Evolutionary conservation across 2,888 invertebrate genomes (phyloP).

Genomic region (Leistus spinibarbis): DNA sequence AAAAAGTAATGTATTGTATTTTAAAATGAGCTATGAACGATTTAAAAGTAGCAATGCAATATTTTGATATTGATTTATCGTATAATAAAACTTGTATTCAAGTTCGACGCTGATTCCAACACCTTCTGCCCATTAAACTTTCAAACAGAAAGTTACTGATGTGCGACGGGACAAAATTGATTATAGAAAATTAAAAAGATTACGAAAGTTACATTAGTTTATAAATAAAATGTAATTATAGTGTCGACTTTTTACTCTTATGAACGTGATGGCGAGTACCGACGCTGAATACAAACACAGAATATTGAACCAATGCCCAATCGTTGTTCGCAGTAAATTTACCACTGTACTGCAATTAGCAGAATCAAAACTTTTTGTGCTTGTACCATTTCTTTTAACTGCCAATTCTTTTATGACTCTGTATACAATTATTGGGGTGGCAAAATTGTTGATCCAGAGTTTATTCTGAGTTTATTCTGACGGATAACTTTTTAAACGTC

Average conservation of each 20-base stretch:
- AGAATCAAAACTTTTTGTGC: too few relatives aligned
- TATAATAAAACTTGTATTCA: background rate
- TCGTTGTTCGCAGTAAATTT: background rate
- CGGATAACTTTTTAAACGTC: too few relatives aligned
- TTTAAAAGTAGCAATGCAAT: too few relatives aligned
- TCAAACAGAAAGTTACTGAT: background rate
- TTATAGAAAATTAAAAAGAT: background rate
- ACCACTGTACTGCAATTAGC: too few relatives aligned
- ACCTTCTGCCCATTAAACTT: background rate
- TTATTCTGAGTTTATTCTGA: too few relatives aligned
- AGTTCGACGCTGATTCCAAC: background rate
- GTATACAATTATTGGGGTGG: too few relatives aligned
- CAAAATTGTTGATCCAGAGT: too few relatives aligned
- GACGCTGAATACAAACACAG: background rate
- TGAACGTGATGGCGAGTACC: background rate
- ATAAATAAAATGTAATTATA: background rate
- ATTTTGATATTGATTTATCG: background rate
- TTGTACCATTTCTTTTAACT: too few relatives aligned
- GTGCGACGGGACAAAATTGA: background rate
- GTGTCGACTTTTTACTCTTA: background rate
- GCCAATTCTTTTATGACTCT: too few relatives aligned
- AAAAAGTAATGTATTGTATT: too few relatives aligned
- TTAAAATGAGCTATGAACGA: too few relatives aligned
- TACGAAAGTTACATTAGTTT: background rate
- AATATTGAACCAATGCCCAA: background rate